Conservation (phyloP, 1,140 invertebrate species). For the Brachystomella parvula region DNA sequence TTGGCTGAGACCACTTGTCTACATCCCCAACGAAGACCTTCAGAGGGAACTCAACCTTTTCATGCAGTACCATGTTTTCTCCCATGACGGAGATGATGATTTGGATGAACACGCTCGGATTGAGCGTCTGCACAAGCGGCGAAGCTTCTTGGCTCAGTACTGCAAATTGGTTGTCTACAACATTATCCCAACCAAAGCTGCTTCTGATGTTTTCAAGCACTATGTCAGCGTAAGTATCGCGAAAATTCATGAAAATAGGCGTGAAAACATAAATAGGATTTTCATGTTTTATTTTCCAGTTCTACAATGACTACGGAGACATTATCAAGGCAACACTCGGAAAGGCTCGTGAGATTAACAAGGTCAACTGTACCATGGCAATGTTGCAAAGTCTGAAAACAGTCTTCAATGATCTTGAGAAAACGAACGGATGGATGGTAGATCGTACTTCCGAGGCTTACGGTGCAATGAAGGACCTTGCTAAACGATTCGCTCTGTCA, state of each 20-base stretch:
- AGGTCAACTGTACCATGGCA: conserved; percentile 88
- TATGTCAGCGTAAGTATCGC: conserved; percentile 75
- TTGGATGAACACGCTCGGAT: conserved; percentile 90
- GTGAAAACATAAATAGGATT: background rate
- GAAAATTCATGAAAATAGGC: conserved; percentile 1
- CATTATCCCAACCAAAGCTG: conserved; percentile 82
- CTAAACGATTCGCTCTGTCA: conserved; percentile 90
- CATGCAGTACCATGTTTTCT: conserved; percentile 89
- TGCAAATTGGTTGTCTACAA: conserved; percentile 98
- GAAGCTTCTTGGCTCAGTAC: conserved; percentile 92
- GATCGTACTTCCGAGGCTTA: conserved; percentile 69
- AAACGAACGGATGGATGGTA: conserved; percentile 48
- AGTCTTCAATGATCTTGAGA: conserved; percentile 65
- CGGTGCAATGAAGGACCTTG: conserved; percentile 84
- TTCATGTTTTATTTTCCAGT: conserved; percentile 50
- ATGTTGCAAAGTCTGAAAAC: conserved; percentile 85
- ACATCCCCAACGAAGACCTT: conserved; percentile 69
- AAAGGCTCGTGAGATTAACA: conserved; percentile 95
- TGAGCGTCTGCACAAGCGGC: conserved; percentile 88
- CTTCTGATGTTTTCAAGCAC: conserved; percentile 91
- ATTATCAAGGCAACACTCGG: conserved; percentile 96
- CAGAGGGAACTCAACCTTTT: conserved; percentile 79
- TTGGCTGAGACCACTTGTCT: conserved; percentile 61
- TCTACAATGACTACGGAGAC: conserved; percentile 98
- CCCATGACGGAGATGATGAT: conserved; percentile 68